Evolutionary conservation across 2,797 vertebrate species (phyloP), one percentile per base, ranked within the genome.

Genomic region (Eupleurogrammus muticus): DNA sequence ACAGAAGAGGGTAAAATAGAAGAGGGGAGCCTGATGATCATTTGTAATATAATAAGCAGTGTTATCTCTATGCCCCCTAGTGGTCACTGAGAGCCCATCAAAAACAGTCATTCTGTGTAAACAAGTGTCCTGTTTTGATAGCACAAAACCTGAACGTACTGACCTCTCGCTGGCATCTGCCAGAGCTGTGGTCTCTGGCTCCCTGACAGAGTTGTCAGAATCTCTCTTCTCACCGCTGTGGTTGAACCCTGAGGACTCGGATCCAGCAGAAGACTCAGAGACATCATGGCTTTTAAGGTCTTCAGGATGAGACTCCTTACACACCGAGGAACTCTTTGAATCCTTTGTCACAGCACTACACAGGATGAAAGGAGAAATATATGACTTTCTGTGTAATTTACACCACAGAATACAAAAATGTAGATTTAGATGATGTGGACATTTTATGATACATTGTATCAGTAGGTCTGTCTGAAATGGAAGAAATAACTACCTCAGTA

Each of bases 121-220:
- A 84, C 80, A 73, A 48, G 34, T 2, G 11, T 34, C 42, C 61
- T 81, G 68, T 80, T 84, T 84, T 71, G 42, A 57, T 72, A 5
- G 61, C 16, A 50, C 38, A 56, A 52, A 59, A 73, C 59, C 7
- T 67, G 58, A 87, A 80, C 81, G 24, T 12, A 54, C 89, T 92
- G 80, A 92, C 92, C 92, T 89, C 66, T 66, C 23, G 8, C 66
- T 66, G 71, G 79, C 53, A 1, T 71, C 77, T 50, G 59, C 50
- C 11, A 50, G 60, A 61, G 75, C 56, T 64, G 76, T 35, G 83
- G 73, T 51, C 40, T 57, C 79, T 50, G 77, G 65, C 60, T 80
- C 76, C 38, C 66, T 23, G 54, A 47, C 44, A 17, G 73, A 67
- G 72, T 24, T 60, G 49, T 61, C 19, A 8, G 76, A 52, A 51